Evolutionary conservation across 2,888 invertebrate genomes (phyloP).

Genomic region (Vesta saturnalis): DNA sequence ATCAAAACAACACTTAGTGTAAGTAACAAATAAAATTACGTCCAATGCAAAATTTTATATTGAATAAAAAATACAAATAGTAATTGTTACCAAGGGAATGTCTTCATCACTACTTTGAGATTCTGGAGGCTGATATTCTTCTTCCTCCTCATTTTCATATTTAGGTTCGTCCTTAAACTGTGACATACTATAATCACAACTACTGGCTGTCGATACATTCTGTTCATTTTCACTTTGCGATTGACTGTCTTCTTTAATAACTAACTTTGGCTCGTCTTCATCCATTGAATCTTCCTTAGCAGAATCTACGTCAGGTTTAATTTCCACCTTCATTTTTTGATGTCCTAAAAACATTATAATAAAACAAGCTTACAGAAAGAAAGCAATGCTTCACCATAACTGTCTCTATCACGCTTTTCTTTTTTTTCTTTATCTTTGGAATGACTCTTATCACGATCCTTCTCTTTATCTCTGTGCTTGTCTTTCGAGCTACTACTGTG

Average conservation of each 20-base stretch:
- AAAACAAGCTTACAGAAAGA: not conserved
- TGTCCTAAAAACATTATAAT: conserved; percentile 10
- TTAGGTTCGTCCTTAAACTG: conserved; percentile 69
- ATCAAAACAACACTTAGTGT: not conserved
- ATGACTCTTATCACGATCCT: conserved; percentile 60
- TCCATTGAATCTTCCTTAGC: conserved; percentile 56
- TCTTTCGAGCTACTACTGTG: conserved; percentile 53
- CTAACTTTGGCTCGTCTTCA: conserved; percentile 59
- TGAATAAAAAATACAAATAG: not conserved
- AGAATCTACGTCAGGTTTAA: conserved; percentile 46
- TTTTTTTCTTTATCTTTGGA: conserved; percentile 69
- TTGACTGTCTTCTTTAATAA: conserved; percentile 62
- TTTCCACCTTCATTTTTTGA: conserved; percentile 35
- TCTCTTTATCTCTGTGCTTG: conserved; percentile 50
- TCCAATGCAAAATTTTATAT: no score
- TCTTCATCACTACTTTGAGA: conserved; percentile 74
- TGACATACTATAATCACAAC: conserved; percentile 77
- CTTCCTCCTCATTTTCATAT: conserved; percentile 54
- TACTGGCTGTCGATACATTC: conserved; percentile 70
- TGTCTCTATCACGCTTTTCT: conserved; percentile 56
- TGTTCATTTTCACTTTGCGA: conserved; percentile 44
- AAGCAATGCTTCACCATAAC: conserved; percentile 53
- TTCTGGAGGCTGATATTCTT: conserved; percentile 64
- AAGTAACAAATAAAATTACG: not conserved
- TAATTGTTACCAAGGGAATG: conserved; percentile 74